Evolutionary conservation across 2,888 invertebrate genomes (phyloP), one percentile per base, ranked within the genome.

Genomic region (Stenurella melanura): DNA sequence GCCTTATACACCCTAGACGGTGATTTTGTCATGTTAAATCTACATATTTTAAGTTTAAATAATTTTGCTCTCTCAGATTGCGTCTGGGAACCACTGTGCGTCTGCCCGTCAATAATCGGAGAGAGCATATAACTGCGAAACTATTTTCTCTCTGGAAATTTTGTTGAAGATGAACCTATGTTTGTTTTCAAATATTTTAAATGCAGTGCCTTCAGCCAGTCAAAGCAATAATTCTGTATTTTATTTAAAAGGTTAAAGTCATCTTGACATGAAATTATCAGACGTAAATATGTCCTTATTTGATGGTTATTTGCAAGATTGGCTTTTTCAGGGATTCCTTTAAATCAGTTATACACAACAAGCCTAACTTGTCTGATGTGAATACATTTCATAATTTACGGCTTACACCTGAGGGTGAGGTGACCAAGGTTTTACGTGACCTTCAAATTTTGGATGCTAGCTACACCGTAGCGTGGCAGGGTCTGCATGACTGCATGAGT

Each of bases 341-440:
- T n/a, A 67, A 54, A 54, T 50, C 54, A 10, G 66, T 67, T 7
- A 67, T 67, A 15, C 66, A 60, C 5, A 60, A 5, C 11, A 60
- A 60, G 12, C 60, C 19, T 12, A 58, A 61, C 21, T 26, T 74
- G 21, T 74, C 75, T 18, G 56, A 71, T 57, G 70, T 75, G 50
- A 34, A 75, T 30, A 70, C 70, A 75, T 66, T 71, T 17, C 71
- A 75, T 42, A 71, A 75, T 21, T 56, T 70, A 0, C 42, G 74
- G 38, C 74, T 74, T 12, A 60, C 68, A 54, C 57, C 54, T 12
- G 63, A 60, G 11, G 74, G 74, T 56, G 74, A 74, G 56, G 74
- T 70, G 18, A 70, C 63, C 10, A 30, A 68, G 19, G 21, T 74
- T 2, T 34, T 74, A 10, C 74, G 74, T 21, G 68, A 74, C 19